These are phyloP conservation scores for Sisor rabdophorus DNA, from an alignment of 2,113 vertebrate species.

Conservation along the genomic window DNA sequence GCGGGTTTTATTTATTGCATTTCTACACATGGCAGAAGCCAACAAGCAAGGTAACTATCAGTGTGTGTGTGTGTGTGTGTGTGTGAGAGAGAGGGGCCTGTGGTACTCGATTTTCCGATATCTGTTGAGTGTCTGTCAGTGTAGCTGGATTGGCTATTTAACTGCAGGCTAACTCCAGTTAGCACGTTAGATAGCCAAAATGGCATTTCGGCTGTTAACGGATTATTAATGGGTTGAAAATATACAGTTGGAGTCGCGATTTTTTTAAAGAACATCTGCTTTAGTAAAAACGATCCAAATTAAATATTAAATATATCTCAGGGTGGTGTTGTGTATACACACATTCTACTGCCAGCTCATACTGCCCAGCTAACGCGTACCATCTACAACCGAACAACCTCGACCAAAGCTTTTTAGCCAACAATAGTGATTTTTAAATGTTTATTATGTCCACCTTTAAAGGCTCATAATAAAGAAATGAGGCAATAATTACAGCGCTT, in stretches of 20 bases:
- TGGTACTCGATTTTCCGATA: not conserved
- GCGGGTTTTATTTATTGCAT: slow-evolving; percentile 76
- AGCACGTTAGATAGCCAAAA: not conserved
- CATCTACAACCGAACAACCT: not conserved
- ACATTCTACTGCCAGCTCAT: slow-evolving; percentile 4
- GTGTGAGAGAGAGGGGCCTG: not conserved
- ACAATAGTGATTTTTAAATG: not conserved
- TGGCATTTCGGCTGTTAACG: not conserved
- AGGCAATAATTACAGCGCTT: not conserved
- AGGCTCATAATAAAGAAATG: not conserved
- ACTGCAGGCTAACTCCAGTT: slow-evolving; percentile 33
- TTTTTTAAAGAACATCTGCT: not conserved
- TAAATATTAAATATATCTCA: not conserved
- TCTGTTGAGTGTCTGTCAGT: slow-evolving; percentile 5
- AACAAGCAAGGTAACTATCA: slow-evolving; percentile 70
- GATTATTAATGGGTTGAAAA: not conserved
- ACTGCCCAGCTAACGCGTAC: not conserved
- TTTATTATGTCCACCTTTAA: not conserved
- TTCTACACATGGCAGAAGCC: slow-evolving; percentile 68
- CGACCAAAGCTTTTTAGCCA: not conserved
- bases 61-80: not conserved
- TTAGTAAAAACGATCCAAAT: not conserved
- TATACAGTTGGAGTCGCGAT: not conserved
- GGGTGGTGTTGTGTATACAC: no score
- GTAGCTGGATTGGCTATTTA: slow-evolving; percentile 1